phyloP scores from a whole-genome alignment of 2,797 vertebrate species.

The Poliocrania exsul region DNA sequence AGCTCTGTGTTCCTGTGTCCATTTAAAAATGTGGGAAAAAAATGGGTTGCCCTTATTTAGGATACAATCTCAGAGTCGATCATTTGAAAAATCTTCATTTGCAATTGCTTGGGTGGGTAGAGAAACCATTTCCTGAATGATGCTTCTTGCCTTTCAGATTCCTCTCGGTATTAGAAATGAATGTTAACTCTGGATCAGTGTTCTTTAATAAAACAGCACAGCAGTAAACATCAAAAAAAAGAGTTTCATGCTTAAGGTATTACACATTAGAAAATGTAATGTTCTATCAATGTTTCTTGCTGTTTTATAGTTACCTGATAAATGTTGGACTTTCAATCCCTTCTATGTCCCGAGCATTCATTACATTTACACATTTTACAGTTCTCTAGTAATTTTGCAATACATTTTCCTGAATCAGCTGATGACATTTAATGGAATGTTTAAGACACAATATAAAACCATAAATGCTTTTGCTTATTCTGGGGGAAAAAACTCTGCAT shows the following conservation, averaged over 20 bases:
- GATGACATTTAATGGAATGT: constrained; percentile 84
- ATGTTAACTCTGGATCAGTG: constrained; percentile 65
- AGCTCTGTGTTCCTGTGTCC: constrained; percentile 63
- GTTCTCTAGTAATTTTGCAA: constrained; percentile 79
- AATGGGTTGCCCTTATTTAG: constrained; percentile 35
- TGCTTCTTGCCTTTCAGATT: constrained; percentile 34
- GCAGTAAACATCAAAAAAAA: constrained; percentile 74
- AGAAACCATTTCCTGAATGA: constrained; percentile 27
- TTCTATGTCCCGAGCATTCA: constrained; percentile 69
- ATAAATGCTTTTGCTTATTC: constrained; percentile 79
- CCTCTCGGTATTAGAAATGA: not conserved
- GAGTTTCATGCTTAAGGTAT: constrained; percentile 63
- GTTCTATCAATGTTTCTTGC: constrained; percentile 71
- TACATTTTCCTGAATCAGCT: constrained; percentile 83
- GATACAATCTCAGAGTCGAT: not conserved
- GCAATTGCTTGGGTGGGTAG: constrained; percentile 50
- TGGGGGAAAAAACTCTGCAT: constrained; percentile 38
- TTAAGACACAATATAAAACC: constrained; percentile 81
- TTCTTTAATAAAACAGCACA: constrained; percentile 71
- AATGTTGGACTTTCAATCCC: constrained; percentile 73
- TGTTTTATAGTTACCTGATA: constrained; percentile 78
- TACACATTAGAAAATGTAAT: constrained; percentile 69
- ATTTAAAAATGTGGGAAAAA: constrained; percentile 67
- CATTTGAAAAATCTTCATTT: constrained; percentile 57
- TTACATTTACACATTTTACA: constrained; percentile 77